A percentile compares a stretch with the other conserved stretches of the same genome.
phyloP scores from a whole-genome alignment of 1,140 invertebrate species.

The Drosophila baimaii region DNA sequence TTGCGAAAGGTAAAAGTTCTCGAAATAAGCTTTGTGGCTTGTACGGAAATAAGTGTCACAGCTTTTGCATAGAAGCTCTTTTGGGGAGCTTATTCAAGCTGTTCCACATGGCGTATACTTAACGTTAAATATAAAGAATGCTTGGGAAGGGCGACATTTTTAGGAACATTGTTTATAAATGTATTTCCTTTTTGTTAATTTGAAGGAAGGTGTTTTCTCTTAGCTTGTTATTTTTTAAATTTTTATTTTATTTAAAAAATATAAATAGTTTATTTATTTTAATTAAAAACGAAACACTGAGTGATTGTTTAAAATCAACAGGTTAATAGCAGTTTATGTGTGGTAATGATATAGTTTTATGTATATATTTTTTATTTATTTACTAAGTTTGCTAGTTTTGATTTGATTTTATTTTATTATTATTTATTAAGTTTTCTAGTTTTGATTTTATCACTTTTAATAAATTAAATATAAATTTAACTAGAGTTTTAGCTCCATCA shows the following conservation, averaged over 20 bases:
- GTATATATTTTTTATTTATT: too few relatives aligned
- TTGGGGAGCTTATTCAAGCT: neutral
- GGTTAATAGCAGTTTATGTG: too few relatives aligned
- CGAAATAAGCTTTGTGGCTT: neutral
- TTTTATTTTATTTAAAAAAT: too few relatives aligned
- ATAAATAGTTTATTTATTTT: neutral
- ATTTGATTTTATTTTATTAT: too few relatives aligned
- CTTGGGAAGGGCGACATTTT: neutral
- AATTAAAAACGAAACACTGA: neutral
- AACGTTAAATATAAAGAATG: neutral
- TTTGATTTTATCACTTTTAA: too few relatives aligned
- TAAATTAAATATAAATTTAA: too few relatives aligned
- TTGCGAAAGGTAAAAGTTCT: neutral
- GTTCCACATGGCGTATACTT: constrained; percentile 21
- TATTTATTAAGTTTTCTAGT: too few relatives aligned
- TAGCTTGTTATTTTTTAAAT: neutral
- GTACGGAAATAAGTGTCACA: neutral
- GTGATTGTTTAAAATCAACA: too few relatives aligned
- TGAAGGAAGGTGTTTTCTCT: neutral
- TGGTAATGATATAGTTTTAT: too few relatives aligned
- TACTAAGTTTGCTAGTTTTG: too few relatives aligned
- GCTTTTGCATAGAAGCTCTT: neutral
- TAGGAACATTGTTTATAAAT: neutral
- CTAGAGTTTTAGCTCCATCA: too few relatives aligned
- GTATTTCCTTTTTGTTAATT: neutral